Conservation (phyloP, 2,888 invertebrate species). For the Plagodis pulveraria region DNA sequence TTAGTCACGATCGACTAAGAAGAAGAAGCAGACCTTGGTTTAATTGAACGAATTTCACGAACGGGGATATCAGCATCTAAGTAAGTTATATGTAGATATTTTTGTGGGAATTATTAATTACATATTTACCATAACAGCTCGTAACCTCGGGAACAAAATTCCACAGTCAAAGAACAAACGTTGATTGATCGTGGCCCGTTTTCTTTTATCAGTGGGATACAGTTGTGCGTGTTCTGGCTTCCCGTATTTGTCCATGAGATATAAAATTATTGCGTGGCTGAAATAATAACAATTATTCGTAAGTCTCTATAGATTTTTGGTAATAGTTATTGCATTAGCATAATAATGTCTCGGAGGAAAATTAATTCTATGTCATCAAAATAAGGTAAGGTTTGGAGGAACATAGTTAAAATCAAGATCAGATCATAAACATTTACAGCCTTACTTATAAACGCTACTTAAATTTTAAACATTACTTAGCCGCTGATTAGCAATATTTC, state of each 20-base stretch:
- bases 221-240: constrained; percentile 58
- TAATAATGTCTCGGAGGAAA: background rate
- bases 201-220: constrained; percentile 62
- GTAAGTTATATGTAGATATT: background rate
- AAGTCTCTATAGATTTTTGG: background rate
- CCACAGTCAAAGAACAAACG: constrained; percentile 73
- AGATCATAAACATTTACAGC: too few species aligned
- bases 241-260: constrained; percentile 67
- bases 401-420: too few species aligned
- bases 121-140: constrained; percentile 66
- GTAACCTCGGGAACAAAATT: constrained; percentile 66
- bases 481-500: too few species aligned
- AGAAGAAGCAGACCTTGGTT: too few species aligned
- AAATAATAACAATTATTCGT: constrained; percentile 30
- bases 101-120: background rate
- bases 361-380: too few species aligned
- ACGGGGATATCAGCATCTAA: too few species aligned
- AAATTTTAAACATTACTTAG: too few species aligned
- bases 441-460: too few species aligned
- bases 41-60: too few species aligned
- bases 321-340: background rate
- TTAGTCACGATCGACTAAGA: too few species aligned
- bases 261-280: constrained; percentile 75
- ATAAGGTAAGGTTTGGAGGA: background rate
- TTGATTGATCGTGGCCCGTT: constrained; percentile 64